Base-by-base conservation (phyloP, 2,797 vertebrate species). In the Arremon brunneinucha region DNA sequence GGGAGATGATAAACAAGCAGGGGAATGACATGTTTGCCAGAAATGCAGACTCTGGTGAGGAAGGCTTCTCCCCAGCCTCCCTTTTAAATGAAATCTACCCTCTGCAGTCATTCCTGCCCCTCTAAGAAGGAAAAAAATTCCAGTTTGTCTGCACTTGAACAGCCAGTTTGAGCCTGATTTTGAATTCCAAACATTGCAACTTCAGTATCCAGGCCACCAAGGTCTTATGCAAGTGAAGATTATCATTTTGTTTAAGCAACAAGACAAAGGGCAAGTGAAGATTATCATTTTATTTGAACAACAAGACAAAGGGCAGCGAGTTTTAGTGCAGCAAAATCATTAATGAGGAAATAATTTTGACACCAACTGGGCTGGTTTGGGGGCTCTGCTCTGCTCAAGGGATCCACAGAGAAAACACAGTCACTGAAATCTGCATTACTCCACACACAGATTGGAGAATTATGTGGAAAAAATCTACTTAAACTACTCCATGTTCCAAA, bases 1-100 rank as follows among this genome's bases (percentile, higher is more conserved):
- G 87, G 89, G 86, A 85, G 87, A 94, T 92, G 94, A 94, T 94
- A 96, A 96, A 96, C 92, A 96, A 96, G 87, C 74, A 82, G 62
- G 83, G 26, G 56, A 89, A 86, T 92, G 84, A 93, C 60, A 80
- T 41, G 77, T 91, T 83, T 89, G 90, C 87, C 67, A 87, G 84
- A 71, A 90, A 92, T 56, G 83, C 78, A 93, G 79, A 60, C 81
- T 57, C 83, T 74, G 55, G 65, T 72, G 84, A 83, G 87, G 65
- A 63, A 83, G 49, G 8, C 84, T 92, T 94, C 20, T 95, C 91
- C 90, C 81, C 24, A 69, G 72, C 57, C 67, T 90, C 86, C 34
- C 35, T 50, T 93, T 56, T 30, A 80, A 87, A 93, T 82, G 83
- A 89, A 77, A 93, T 77, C 43, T 89, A 35, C 67, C 63, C 71